Percentiles rank a stretch among this genome's conserved stretches.
These are phyloP conservation scores for Epinotia brunnichana DNA, from an alignment of 2,888 invertebrate species.

Conservation along the genomic window DNA sequence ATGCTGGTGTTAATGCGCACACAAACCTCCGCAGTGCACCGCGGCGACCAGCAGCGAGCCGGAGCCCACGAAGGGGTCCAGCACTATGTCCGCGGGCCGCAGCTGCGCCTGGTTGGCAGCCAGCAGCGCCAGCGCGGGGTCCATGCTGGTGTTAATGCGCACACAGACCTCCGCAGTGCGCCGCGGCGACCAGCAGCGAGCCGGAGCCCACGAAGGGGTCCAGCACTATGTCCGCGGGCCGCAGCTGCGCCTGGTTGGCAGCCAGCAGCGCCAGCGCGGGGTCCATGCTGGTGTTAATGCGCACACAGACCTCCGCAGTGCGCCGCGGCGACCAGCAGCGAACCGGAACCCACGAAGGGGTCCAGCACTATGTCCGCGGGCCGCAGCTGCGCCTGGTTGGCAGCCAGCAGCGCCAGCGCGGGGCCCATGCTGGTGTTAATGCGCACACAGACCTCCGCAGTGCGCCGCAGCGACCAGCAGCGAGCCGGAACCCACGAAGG, in stretches of 20 bases:
- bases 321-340: constrained; percentile 91
- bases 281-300: constrained; percentile 97
- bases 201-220: too few species aligned
- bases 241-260: constrained; percentile 95
- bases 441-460: constrained; percentile 86
- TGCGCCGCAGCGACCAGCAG: constrained; percentile 94
- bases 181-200: constrained; percentile 90
- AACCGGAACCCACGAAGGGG: too few species aligned
- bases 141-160: constrained; percentile 95
- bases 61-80: too few species aligned
- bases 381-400: constrained; percentile 93
- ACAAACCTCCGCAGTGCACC: too few species aligned
- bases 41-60: too few species aligned
- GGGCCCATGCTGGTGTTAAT: constrained; percentile 99
- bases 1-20: constrained; percentile 98
- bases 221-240: constrained; percentile 88
- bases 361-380: constrained; percentile 89
- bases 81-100: constrained; percentile 87
- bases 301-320: constrained; percentile 92
- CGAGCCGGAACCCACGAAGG: constrained; percentile 96
- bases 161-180: constrained; percentile 94
- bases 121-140: constrained; percentile 95
- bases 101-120: constrained; percentile 98
- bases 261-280: constrained; percentile 96
- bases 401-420: constrained; percentile 96